These are phyloP conservation scores for Pseudococcus jackbeardsleyi DNA, from an alignment of 2,888 invertebrate genomes.

Conservation along the genomic window DNA sequence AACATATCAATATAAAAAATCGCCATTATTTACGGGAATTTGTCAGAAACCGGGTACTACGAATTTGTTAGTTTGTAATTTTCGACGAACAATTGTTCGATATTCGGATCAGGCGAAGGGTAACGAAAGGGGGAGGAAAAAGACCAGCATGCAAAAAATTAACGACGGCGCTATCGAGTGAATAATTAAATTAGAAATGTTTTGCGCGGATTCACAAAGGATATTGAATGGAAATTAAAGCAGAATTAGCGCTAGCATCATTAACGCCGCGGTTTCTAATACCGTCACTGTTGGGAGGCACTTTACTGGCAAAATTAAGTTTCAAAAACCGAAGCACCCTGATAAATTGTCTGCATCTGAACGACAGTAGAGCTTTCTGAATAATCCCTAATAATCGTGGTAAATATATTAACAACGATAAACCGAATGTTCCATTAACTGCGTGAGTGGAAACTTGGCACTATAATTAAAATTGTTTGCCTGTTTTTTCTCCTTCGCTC, in stretches of 20 bases:
- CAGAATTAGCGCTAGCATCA: slow-evolving; percentile 61
- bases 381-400: slow-evolving; percentile 59
- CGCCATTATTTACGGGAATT: slow-evolving; percentile 41
- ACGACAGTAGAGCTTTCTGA: slow-evolving; percentile 58
- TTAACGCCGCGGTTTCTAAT: slow-evolving; percentile 60
- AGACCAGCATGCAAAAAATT: slow-evolving; percentile 45
- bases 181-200: slow-evolving; percentile 62
- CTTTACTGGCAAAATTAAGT: slow-evolving; percentile 42
- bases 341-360: slow-evolving; percentile 62
- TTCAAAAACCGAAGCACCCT: slow-evolving; percentile 59
- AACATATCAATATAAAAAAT: slow-evolving; percentile 46
- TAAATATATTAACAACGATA: slow-evolving; percentile 62
- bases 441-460: slow-evolving; percentile 11
- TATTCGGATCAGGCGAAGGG: neutral
- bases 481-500: neutral
- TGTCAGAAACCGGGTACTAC: slow-evolving; percentile 3
- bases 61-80: slow-evolving; percentile 47
- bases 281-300: slow-evolving; percentile 58
- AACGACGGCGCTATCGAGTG: slow-evolving; percentile 41
- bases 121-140: slow-evolving; percentile 2
- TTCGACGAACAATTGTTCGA: neutral
- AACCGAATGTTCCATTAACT: slow-evolving; percentile 49
- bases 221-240: slow-evolving; percentile 63
- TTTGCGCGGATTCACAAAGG: slow-evolving; percentile 60
- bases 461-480: slow-evolving; percentile 29